Evolutionary conservation across 2,888 invertebrate species (phyloP), one percentile per base, ranked within the genome.

Genomic region (Rhingia campestris): DNA sequence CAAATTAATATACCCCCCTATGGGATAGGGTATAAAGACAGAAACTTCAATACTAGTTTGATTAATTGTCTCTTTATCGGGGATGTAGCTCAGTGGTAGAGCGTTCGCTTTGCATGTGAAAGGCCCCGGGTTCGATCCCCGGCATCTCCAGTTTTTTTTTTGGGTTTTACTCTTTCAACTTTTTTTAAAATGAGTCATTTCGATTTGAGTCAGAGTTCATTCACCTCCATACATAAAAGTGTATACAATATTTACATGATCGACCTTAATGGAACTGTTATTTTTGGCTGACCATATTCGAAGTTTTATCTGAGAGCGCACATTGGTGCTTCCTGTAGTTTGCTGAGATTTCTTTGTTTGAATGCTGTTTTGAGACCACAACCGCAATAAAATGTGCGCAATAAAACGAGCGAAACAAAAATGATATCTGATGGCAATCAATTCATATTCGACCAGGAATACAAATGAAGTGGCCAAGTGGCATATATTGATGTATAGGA

Each of bases 81-180:
- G 94, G 97, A 96, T 97, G 96, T 97, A 97, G 97, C 97, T 97
- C 97, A 97, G 96, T 97, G 97, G 97, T 97, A 97, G 97, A 97
- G 97, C 97, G 97, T 96, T 97, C 97, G 97, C 97, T 97, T 97
- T 97, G 97, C 97, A 97, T 97, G 97, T 96, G 97, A 97, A 97
- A 97, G 97, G 97, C 96, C 97, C 97, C 96, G 97, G 97, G 97
- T 97, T 97, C 97, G 96, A 97, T 96, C 96, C 97, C 97, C 97
- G 96, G 96, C 96, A 96, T 95, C 95, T 95, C 96, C 95, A 95
- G 90, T 89, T 90, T 91, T 90, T 92, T 91, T 89, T 89, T 88
- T 88, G 75, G 86, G 14, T 54, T 35, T 37, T 49, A 32, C 12
- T 1, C 6, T 30, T 35, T 6, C 12, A 49, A 6, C n/a, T 10